Conservation (phyloP, 2,888 invertebrate genomes). For the Eustalomyia histrio region DNA sequence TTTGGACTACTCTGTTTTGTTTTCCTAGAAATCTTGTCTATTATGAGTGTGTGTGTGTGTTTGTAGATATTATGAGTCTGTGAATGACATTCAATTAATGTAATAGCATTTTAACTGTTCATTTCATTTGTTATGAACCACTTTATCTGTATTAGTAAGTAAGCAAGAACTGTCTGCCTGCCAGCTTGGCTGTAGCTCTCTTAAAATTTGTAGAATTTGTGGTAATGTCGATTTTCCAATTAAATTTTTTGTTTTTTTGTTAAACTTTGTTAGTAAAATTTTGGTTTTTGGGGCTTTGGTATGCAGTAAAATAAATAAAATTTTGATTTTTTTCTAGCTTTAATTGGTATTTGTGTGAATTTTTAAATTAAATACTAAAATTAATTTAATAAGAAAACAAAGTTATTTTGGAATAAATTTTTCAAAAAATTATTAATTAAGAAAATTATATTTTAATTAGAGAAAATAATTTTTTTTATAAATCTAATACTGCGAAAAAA, state of each 20-base stretch:
- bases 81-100: slow-evolving; percentile 62
- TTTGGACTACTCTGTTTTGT: background rate
- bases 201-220: slow-evolving; percentile 43
- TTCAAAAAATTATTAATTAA: too few species aligned
- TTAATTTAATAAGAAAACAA: too few species aligned
- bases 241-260: background rate
- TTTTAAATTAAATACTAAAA: too few species aligned
- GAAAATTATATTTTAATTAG: too few species aligned
- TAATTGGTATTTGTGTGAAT: background rate
- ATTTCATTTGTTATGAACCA: slow-evolving; percentile 44
- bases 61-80: slow-evolving; percentile 32
- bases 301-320: background rate
- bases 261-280: background rate
- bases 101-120: slow-evolving; percentile 58
- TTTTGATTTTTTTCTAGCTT: background rate
- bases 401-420: too few species aligned
- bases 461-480: too few species aligned
- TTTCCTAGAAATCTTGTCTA: background rate
- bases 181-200: background rate
- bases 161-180: background rate
- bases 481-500: too few species aligned
- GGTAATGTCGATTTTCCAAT: slow-evolving; percentile 41
- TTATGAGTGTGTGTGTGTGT: too few species aligned
- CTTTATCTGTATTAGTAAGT: background rate
- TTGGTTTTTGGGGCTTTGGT: background rate